Base-by-base conservation (phyloP, 1,140 invertebrate species). In the Papilio polyxenes region DNA sequence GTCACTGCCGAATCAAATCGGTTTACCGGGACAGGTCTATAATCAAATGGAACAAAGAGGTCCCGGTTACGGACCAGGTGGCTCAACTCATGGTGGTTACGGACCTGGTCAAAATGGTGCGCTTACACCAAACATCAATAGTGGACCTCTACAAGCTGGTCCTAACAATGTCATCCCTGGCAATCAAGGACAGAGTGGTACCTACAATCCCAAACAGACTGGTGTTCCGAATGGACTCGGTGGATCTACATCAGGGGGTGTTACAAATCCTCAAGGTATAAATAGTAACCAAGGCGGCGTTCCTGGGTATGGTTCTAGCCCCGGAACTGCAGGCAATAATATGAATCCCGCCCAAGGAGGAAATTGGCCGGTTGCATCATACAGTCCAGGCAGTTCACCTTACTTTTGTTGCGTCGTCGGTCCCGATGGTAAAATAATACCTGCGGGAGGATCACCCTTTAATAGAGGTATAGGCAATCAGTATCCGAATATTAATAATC, bases 41-140 rank as follows among this genome's bases (percentile, higher is more conserved):
- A 65, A 62, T 79, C 77, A 62, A 62, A 65, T 59, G 51, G 20
- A n/a, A 17, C 37, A 48, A 48, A 10, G 62, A 69, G 11, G 31
- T 13, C 62, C 62, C 23, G 75, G 48, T 53, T 76, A 76, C 20
- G 48, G 75, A 31, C 8, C 9, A 53, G 20, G 75, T 23, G 40
- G 48, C 51, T n/a, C 44, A 10, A 1, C 74, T 75, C 44, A 48
- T 31, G 74, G 80, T 44, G 59, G 11, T 49, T 85, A 82, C 65
- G 79, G 81, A 59, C 79, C 82, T n/a, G 75, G 76, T 78, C 81
- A 83, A 80, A 78, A 23, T 65, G 75, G 80, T 40, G 40, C 53
- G 20, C 59, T 65, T 65, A 62, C 31, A n/a, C 77, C 77, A 62
- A 59, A 40, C 3, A 40, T 59, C 44, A 65, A 59, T 65, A 53